Evolutionary conservation across 2,797 vertebrate species (phyloP).

Genomic region (Anguilla pacifica): DNA sequence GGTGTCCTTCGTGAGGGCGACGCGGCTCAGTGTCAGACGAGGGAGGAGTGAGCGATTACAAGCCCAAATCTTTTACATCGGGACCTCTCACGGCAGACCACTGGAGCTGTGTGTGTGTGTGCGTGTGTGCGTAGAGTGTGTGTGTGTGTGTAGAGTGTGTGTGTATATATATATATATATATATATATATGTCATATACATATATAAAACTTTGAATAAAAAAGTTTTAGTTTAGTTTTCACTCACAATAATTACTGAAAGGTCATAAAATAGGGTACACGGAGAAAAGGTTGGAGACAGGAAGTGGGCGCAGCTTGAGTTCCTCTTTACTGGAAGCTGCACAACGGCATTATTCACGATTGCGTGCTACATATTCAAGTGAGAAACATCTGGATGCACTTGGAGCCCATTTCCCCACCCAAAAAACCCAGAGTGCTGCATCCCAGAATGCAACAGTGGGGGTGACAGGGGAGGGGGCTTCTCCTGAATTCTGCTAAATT

Average conservation of each 20-base stretch:
- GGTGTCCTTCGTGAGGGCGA: neutral
- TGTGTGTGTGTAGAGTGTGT: too few relatives aligned
- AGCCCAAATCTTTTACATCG: neutral
- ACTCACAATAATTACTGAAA: neutral
- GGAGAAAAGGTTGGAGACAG: slow-evolving; percentile 12
- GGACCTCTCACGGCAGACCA: neutral
- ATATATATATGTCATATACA: too few relatives aligned
- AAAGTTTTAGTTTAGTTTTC: neutral
- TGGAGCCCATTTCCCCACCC: slow-evolving; percentile 42
- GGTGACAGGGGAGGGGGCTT: neutral
- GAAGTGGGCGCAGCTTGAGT: slow-evolving; percentile 11
- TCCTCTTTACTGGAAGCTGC: slow-evolving; percentile 21
- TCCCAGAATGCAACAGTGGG: slow-evolving; percentile 58
- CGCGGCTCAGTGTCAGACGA: neutral
- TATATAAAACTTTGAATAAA: neutral
- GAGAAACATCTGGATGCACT: slow-evolving; percentile 44
- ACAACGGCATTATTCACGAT: slow-evolving; percentile 24
- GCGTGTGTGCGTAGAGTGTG: too few relatives aligned
- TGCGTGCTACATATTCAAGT: slow-evolving; percentile 22
- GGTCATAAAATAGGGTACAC: neutral
- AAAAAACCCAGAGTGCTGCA: slow-evolving; percentile 58
- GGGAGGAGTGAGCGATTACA: neutral
- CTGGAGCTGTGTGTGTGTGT: neutral
- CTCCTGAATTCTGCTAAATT: neutral
- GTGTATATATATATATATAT: too few relatives aligned